Percentiles rank a stretch among this genome's conserved stretches.
Conservation (phyloP, 2,113 vertebrate species). For the Columba livia region DNA sequence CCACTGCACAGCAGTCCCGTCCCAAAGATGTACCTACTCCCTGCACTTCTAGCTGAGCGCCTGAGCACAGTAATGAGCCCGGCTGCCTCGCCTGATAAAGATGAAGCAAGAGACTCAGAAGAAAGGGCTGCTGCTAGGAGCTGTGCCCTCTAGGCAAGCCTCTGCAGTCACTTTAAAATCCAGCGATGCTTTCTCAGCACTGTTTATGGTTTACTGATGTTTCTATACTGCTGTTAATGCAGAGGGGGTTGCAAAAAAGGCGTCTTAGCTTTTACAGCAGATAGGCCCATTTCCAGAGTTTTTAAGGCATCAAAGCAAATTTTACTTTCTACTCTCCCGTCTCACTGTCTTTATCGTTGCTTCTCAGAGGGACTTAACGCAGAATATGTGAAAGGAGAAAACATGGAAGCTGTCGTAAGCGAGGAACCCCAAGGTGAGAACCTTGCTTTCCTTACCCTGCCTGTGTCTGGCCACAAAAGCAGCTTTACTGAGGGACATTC, state of each 20-base stretch:
- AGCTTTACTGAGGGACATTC: background rate
- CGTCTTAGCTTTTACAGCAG: background rate
- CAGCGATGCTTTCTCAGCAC: background rate
- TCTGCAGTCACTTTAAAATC: background rate
- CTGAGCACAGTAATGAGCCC: background rate
- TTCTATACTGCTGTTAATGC: background rate
- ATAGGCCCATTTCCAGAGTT: background rate
- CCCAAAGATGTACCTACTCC: background rate
- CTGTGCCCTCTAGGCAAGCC: background rate
- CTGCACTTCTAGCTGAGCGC: fast-evolving
- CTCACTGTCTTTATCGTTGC: conserved; percentile 23
- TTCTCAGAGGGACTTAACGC: conserved; percentile 88
- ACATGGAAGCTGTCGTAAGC: conserved; percentile 86
- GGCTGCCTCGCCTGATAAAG: background rate
- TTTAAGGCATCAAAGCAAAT: background rate
- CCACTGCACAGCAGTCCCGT: background rate
- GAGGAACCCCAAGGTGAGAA: conserved; percentile 91
- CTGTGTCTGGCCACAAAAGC: background rate
- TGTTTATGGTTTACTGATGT: background rate
- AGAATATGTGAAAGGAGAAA: conserved; percentile 88
- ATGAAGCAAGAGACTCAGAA: background rate
- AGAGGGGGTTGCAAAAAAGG: background rate
- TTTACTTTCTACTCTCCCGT: background rate
- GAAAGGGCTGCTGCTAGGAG: background rate
- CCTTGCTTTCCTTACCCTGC: background rate